Base-by-base conservation (phyloP, 2,113 vertebrate species). In the Rhinichthys klamathensis region DNA sequence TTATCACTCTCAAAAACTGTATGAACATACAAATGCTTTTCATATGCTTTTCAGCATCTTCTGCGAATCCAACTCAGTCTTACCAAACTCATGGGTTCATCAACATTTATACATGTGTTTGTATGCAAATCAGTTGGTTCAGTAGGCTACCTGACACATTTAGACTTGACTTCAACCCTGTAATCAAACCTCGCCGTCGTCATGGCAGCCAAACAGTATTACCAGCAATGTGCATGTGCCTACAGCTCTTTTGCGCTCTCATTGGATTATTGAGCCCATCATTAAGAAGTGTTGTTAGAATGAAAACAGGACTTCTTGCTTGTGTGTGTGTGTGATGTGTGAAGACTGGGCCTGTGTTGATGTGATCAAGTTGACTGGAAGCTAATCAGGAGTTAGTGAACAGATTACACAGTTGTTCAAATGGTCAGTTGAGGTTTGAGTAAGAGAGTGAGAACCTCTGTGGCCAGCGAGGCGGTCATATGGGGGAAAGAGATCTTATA, bases 191-290 rank as follows among this genome's bases (percentile, higher is more conserved):
- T 76, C 10, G 21, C 41, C 16, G 82, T 89, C 65, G 65, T 74
- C 84, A 89, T 89, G 86, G 88, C 78, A 88, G 84, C 89, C 82
- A 81, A 77, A 46, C 25, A 38, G 76, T 32, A 86, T 88, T 89
- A 88, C 49, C 75, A 70, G 60, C 10, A 30, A 87, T 86, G n/a
- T 87, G 78, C 65, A 78, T 27, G 44, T 27, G 75, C 75, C 67
- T 21, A 30, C 76, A 58, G 72, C 51, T 61, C 80, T 46, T 30
- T 49, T 41, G 56, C 38, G 35, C 69, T 72, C 77, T 82, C 41
- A 35, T 72, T 86, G 56, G 46, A 89, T 81, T 83, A 86, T 85
- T 84, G 41, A 82, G 76, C 12, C 81, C 81, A 81, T 87, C 86
- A 83, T 79, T 79, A 85, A 75, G 84, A 87, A 58, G 81, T 86